Evolutionary conservation across 2,797 vertebrate species (phyloP), one percentile per base, ranked within the genome.

Genomic region (Microctenopoma steveboyesi): DNA sequence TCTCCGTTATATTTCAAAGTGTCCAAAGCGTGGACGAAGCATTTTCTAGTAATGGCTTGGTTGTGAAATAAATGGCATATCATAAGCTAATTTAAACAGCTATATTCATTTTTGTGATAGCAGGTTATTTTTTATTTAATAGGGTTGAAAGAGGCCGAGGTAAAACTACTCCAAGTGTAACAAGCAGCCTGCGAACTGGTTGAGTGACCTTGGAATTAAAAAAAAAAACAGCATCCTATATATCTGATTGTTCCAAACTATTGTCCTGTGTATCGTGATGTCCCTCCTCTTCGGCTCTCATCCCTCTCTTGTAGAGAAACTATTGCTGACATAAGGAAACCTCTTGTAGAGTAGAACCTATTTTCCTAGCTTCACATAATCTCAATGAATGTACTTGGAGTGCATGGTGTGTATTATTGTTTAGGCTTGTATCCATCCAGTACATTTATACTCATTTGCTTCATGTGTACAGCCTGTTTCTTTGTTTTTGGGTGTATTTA

Each of bases 331-430:
- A 28, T 74, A 74, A 69, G 76, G 35, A 78, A 80, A 76, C 63
- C 77, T 85, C 70, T 79, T 69, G 76, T 88, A 86, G 76, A 79
- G 63, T 82, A 81, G 77, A 86, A 40, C 75, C 67, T 86, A 73
- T 86, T 91, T 87, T 88, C 87, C 66, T 79, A 70, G 53, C 46
- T 88, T 58, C 74, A 78, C 58, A 84, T 79, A 68, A 80, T 79
- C 71, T 79, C 60, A 45, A 75, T 87, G 86, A 92, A 92, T 92
- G 88, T 93, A 90, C 75, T 81, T 82, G 49, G 69, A 78, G 75
- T 82, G 76, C 2, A 52, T 82, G 82, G 61, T 87, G 81, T 84
- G 67, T 69, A 72, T 65, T 72, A 47, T 83, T 70, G 42, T 82
- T 60, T 69, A 71, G 76, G 68, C 54, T 53, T 42, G 11, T 42